Conservation (phyloP, 2,797 vertebrate species). For the Sternarchorhynchus goeldii region DNA sequence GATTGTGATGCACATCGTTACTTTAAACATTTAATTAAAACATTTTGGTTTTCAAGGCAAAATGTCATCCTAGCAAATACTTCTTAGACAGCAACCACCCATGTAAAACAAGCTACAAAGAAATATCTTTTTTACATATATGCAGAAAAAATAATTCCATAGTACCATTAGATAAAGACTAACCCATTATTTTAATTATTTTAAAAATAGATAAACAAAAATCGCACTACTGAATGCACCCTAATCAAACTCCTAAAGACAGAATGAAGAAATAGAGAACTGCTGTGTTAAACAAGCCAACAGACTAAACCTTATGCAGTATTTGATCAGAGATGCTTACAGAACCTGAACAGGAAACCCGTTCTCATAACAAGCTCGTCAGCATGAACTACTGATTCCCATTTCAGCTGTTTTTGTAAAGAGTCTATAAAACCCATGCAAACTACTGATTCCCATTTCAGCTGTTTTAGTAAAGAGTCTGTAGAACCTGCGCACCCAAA, state of each 20-base stretch:
- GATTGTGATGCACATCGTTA: too few species aligned
- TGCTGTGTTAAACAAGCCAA: conserved; percentile 13
- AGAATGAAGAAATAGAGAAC: not conserved
- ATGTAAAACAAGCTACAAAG: too few species aligned
- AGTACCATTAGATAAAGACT: not conserved
- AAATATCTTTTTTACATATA: not conserved
- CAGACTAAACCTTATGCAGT: not conserved
- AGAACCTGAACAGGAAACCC: not conserved
- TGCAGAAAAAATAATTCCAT: not conserved
- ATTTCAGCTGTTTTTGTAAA: not conserved
- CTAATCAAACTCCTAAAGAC: not conserved
- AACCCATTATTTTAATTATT: not conserved
- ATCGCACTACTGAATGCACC: not conserved
- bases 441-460: not conserved
- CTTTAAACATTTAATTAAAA: not conserved
- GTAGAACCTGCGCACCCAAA: not conserved
- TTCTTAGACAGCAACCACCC: too few species aligned
- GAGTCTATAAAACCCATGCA: not conserved
- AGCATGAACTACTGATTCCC: not conserved
- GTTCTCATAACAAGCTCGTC: conserved; percentile 17
- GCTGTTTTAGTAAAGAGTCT: not conserved
- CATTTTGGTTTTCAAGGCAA: not conserved
- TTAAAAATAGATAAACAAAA: not conserved
- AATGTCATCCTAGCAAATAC: too few species aligned
- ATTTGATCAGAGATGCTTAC: not conserved